These are phyloP conservation scores for Tapirus indicus DNA, from an alignment of 2,797 vertebrate genomes.

Conservation along the genomic window DNA sequence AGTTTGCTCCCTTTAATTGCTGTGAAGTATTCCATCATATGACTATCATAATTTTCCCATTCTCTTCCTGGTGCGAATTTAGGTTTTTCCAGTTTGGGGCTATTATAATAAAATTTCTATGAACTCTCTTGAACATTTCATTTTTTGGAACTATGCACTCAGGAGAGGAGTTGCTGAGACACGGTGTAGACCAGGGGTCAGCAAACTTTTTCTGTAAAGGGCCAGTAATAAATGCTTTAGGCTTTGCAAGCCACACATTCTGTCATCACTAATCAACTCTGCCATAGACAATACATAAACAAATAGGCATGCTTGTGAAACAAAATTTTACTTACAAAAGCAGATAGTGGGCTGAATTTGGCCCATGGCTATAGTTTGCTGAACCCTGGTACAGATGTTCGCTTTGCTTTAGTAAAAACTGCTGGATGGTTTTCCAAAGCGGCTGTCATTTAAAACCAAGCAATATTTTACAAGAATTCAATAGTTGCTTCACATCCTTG, in stretches of 20 bases:
- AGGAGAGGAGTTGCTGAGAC: not conserved
- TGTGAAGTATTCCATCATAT: not conserved
- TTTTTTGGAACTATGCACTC: not conserved
- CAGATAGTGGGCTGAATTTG: not conserved
- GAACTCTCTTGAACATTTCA: not conserved
- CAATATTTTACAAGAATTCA: not conserved
- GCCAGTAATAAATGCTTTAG: not conserved
- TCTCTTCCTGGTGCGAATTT: not conserved
- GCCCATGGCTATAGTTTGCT: not conserved
- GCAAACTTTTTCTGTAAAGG: not conserved
- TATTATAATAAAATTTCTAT: not conserved
- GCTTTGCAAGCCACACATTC: not conserved
- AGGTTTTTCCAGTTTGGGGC: not conserved
- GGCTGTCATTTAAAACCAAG: not conserved
- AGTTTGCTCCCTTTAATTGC: not conserved
- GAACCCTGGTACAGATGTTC: not conserved
- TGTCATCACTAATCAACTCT: not conserved
- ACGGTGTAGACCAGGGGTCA: not conserved
- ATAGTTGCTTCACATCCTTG: not conserved
- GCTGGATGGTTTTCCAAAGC: not conserved
- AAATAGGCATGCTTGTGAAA: too few species aligned
- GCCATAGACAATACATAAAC: not conserved
- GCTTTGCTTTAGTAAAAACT: slow-evolving; percentile 1
- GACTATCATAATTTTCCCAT: not conserved
- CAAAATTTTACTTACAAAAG: not conserved